A percentile compares a stretch with the other conserved stretches of the same genome.
Evolutionary conservation across 2,797 vertebrate genomes (phyloP).

Genomic region (Rhinella marina): DNA sequence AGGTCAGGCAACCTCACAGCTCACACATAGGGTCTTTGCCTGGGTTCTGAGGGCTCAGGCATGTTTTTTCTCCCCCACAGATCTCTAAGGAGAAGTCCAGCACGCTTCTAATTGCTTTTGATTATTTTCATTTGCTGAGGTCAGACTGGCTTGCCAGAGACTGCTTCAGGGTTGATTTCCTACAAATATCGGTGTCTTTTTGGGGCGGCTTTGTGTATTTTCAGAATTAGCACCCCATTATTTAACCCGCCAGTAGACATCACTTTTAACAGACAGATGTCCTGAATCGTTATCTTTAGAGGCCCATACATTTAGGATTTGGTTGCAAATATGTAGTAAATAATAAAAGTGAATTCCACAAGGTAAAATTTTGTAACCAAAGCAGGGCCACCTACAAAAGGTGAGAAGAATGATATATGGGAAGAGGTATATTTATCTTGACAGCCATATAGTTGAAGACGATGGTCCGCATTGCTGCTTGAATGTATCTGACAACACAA

Average conservation of each 20-base stretch:
- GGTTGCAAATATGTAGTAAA: not conserved
- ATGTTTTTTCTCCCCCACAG: conserved; percentile 94
- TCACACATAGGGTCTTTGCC: conserved; percentile 89
- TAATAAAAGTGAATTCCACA: conserved; percentile 4
- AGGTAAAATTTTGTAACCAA: not conserved
- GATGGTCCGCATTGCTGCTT: not conserved
- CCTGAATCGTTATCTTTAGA: conserved; percentile 48
- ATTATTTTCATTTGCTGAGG: conserved; percentile 99
- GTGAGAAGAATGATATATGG: not conserved
- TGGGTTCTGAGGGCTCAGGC: conserved; percentile 82
- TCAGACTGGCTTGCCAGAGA: conserved; percentile 89
- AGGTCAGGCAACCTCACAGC: conserved; percentile 92
- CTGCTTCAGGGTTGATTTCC: conserved; percentile 85
- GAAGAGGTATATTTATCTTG: not conserved
- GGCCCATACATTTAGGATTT: not conserved
- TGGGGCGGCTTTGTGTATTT: conserved; percentile 73
- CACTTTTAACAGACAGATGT: conserved; percentile 62
- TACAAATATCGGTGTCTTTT: conserved; percentile 78
- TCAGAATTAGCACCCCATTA: conserved; percentile 81
- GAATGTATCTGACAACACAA: not conserved
- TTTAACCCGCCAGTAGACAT: conserved; percentile 71
- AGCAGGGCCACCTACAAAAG: not conserved
- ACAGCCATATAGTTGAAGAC: too few species aligned
- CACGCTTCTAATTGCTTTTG: conserved; percentile 99
- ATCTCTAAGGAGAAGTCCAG: conserved; percentile 92